Evolutionary conservation across 2,797 vertebrate genomes (phyloP).

Genomic region (Pterois miles): DNA sequence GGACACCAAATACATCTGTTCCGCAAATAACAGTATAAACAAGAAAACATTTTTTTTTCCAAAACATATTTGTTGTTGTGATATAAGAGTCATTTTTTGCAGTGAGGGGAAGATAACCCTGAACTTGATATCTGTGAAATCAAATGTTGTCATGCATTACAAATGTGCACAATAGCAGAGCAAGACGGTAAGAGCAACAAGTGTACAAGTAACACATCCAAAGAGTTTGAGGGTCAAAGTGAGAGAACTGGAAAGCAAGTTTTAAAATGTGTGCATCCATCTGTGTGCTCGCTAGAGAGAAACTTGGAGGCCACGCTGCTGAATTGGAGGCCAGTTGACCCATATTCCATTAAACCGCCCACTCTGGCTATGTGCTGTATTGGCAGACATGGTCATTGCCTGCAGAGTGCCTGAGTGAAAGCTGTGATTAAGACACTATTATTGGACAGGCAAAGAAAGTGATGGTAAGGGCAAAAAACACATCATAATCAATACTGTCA

Average conservation of each 20-base stretch:
- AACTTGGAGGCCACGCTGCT: constrained; percentile 34
- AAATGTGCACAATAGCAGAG: constrained; percentile 32
- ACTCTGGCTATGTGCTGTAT: constrained; percentile 26
- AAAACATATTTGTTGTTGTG: constrained; percentile 37
- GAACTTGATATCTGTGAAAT: constrained; percentile 26
- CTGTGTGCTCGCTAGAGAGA: constrained; percentile 29
- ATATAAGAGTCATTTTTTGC: constrained; percentile 9
- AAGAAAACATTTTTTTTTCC: background rate
- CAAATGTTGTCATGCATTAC: background rate
- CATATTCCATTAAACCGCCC: constrained; percentile 52
- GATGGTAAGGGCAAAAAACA: constrained; percentile 4
- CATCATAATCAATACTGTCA: constrained; percentile 49
- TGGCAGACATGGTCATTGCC: constrained; percentile 29
- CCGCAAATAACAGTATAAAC: background rate
- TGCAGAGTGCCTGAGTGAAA: constrained; percentile 32
- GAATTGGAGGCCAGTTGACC: constrained; percentile 48
- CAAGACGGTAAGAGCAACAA: background rate
- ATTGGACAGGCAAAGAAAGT: background rate
- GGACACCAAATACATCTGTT: constrained; percentile 27
- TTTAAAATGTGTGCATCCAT: constrained; percentile 45
- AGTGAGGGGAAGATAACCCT: constrained; percentile 10
- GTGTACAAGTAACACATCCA: constrained; percentile 16
- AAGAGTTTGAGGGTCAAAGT: constrained; percentile 34
- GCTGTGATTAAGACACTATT: constrained; percentile 45
- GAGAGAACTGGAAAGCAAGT: constrained; percentile 31